These are phyloP conservation scores for Eremophila alpestris DNA, from an alignment of 2,797 vertebrate species.

Conservation along the genomic window DNA sequence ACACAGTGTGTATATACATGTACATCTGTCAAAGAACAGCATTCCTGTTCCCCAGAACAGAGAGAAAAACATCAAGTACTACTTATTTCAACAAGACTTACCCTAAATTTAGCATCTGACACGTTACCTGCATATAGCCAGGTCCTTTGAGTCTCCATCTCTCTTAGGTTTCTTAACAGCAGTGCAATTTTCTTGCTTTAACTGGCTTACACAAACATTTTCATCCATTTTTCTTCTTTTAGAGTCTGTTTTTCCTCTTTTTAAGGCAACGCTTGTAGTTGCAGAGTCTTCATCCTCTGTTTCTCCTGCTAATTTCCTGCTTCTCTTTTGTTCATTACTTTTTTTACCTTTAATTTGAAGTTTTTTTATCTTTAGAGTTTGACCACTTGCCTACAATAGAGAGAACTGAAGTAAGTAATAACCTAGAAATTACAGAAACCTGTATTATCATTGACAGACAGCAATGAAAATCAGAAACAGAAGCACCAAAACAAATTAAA, in stretches of 20 bases:
- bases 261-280: slow-evolving; percentile 85
- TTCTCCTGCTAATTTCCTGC: slow-evolving; percentile 81
- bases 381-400: slow-evolving; percentile 89
- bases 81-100: neutral
- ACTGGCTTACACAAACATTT: slow-evolving; percentile 72
- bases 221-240: slow-evolving; percentile 92
- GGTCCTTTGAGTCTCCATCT: slow-evolving; percentile 90
- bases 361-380: slow-evolving; percentile 86
- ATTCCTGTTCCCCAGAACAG: neutral
- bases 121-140: slow-evolving; percentile 91
- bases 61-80: neutral
- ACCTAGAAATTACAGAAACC: neutral
- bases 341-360: slow-evolving; percentile 88
- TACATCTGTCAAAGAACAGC: neutral
- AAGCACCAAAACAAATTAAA: neutral
- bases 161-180: slow-evolving; percentile 90
- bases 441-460: neutral
- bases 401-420: slow-evolving; percentile 22
- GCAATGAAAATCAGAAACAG: neutral
- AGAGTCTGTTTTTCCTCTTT: slow-evolving; percentile 86
- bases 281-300: slow-evolving; percentile 86
- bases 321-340: slow-evolving; percentile 83
- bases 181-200: slow-evolving; percentile 86
- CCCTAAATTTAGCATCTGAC: neutral
- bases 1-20: accelerated